These are phyloP conservation scores for Leptarthrus brevirostris DNA, from an alignment of 2,888 invertebrate genomes.

Conservation along the genomic window DNA sequence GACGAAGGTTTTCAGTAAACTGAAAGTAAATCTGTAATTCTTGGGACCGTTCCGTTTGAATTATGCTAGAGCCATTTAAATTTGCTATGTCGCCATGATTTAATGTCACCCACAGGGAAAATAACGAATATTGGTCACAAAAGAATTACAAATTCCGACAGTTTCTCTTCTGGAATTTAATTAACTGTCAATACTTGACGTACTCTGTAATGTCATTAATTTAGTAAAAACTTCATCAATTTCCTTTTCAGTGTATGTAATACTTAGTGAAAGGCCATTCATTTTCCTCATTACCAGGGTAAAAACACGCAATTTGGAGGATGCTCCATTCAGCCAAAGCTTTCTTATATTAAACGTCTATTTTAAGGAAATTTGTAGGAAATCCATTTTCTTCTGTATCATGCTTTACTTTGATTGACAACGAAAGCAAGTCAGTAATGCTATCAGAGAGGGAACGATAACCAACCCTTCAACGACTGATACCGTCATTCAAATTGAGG, in stretches of 20 bases:
- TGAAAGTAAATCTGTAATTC: no score
- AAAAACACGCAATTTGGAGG: background rate
- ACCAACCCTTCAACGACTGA: slow-evolving; percentile 41
- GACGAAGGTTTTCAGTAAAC: no score
- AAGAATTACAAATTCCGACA: no score
- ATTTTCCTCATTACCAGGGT: background rate
- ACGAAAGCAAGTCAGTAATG: slow-evolving; percentile 33
- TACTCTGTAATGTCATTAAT: no score
- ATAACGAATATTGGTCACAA: no score
- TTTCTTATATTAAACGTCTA: background rate
- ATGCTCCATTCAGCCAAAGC: background rate
- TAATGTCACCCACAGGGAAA: no score
- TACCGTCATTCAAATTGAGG: slow-evolving; percentile 32
- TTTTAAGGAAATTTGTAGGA: slow-evolving; percentile 20
- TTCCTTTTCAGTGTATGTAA: background rate
- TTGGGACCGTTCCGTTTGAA: no score
- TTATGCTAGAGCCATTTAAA: no score
- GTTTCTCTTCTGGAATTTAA: background rate
- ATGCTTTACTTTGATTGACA: slow-evolving; percentile 32
- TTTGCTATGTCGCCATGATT: no score
- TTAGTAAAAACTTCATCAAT: background rate
- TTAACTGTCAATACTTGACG: background rate
- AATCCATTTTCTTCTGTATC: slow-evolving; percentile 15
- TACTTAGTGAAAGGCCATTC: background rate
- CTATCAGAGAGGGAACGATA: slow-evolving; percentile 13